Base-by-base conservation (phyloP, 2,797 vertebrate genomes). In the Phoeniculus purpureus region DNA sequence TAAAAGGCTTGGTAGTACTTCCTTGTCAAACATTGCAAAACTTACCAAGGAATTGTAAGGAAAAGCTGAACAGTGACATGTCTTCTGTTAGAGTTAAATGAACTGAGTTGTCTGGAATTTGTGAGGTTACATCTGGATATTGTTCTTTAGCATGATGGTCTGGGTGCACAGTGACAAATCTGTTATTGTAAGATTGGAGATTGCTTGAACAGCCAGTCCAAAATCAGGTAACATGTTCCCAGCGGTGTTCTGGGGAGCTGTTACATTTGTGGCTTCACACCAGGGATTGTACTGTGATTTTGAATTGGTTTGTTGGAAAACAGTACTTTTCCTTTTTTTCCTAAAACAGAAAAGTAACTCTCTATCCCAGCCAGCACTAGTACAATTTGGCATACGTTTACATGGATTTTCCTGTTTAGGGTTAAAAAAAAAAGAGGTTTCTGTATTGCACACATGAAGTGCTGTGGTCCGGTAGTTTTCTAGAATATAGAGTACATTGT, bases 371-470 rank as follows among this genome's bases (percentile, higher is more conserved):
- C 55, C 55, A 56, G 18, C 32, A 16, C 17, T 16, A 50, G 45
- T 22, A 9, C 45, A 50, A 0, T 18, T 15, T 55, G 62, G 25
- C 45, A 32, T 8, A 8, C 8, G 4, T 67, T 68, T 47, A 47
- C 10, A 1, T 14, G 62, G 58, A 6, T 62, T 45, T 48, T 12
- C 1, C 45, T 40, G 32, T 19, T 48, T 10, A 1, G 7, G 17
- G 29, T 31, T 47, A 25, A 23, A 55, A 76, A 70, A 48, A 18
- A 11, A 50, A 50, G 32, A 52, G 59, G 40, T 45, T 48, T 25
- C 22, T 22, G 22, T 59, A 27, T 37, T 20, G 3, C 0, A 5
- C 1, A 0, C 3, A 3, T 31, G 18, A 31, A 12, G 29, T 56
- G 21, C 18, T 83, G 58, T 51, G 73, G 32, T 25, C 43, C n/a